Percentiles rank a stretch among this genome's conserved stretches.
phyloP scores from a whole-genome alignment of 2,113 vertebrate genomes.

The Rana temporaria region DNA sequence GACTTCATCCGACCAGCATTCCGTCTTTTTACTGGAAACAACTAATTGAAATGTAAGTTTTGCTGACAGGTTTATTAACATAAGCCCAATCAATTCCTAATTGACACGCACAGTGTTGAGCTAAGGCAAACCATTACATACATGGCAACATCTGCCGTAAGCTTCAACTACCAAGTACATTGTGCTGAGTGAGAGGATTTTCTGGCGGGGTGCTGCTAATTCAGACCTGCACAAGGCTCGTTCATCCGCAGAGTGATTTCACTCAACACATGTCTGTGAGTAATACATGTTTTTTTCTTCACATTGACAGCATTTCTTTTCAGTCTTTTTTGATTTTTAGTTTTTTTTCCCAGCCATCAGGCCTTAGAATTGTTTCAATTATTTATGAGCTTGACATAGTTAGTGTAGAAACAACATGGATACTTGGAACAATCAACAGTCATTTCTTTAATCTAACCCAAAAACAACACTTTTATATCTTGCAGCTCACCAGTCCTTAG shows the following conservation, averaged over 20 bases:
- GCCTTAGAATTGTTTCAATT: too few relatives aligned
- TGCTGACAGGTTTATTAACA: slow-evolving; percentile 46
- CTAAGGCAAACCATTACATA: background rate
- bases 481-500: too few relatives aligned
- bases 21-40: slow-evolving; percentile 21
- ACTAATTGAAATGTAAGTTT: slow-evolving; percentile 49
- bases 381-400: too few relatives aligned
- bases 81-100: slow-evolving; percentile 42
- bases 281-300: background rate
- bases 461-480: too few relatives aligned
- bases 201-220: background rate
- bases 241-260: background rate
- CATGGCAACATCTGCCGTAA: slow-evolving; percentile 5
- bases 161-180: background rate
- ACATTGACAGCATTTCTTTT: background rate
- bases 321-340: too few relatives aligned
- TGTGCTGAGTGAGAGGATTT: background rate
- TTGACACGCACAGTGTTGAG: slow-evolving; percentile 14
- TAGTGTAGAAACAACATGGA: too few relatives aligned
- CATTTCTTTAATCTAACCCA: too few relatives aligned
- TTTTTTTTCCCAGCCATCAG: too few relatives aligned
- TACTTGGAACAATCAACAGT: too few relatives aligned
- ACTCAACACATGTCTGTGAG: background rate
- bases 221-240: too few relatives aligned
- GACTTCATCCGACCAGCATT: background rate